A percentile compares a stretch with the other conserved stretches of the same genome.
phyloP scores from a whole-genome alignment of 2,888 invertebrate genomes.

The Blomia tropicalis region DNA sequence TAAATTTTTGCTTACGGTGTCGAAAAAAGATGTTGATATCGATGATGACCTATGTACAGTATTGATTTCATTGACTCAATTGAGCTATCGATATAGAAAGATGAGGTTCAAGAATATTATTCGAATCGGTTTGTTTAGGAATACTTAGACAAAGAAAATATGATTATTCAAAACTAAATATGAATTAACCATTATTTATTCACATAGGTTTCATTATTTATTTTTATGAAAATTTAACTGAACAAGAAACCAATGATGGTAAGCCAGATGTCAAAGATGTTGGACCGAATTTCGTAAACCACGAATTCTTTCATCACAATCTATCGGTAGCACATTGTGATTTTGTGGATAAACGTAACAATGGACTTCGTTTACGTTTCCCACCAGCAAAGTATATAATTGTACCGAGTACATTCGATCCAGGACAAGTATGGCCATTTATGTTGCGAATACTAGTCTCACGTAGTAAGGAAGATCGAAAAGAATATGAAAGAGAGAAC shows the following conservation, averaged over 20 bases:
- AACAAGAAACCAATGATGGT: neutral
- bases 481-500: neutral
- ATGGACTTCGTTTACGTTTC: neutral
- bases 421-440: neutral
- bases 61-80: neutral
- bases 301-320: neutral
- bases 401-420: neutral
- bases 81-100: neutral
- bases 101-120: neutral
- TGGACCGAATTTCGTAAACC: neutral
- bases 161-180: neutral
- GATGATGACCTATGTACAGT: neutral
- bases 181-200: neutral
- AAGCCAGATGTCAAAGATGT: neutral
- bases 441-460: slow-evolving; percentile 6
- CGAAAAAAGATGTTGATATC: neutral
- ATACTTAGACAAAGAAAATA: no score
- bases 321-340: neutral
- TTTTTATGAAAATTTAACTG: neutral
- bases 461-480: neutral
- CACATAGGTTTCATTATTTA: neutral
- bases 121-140: neutral
- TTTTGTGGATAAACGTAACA: neutral
- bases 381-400: neutral
- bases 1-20: neutral